phyloP scores from a whole-genome alignment of 2,113 vertebrate species.

The Capreolus pygargus region DNA sequence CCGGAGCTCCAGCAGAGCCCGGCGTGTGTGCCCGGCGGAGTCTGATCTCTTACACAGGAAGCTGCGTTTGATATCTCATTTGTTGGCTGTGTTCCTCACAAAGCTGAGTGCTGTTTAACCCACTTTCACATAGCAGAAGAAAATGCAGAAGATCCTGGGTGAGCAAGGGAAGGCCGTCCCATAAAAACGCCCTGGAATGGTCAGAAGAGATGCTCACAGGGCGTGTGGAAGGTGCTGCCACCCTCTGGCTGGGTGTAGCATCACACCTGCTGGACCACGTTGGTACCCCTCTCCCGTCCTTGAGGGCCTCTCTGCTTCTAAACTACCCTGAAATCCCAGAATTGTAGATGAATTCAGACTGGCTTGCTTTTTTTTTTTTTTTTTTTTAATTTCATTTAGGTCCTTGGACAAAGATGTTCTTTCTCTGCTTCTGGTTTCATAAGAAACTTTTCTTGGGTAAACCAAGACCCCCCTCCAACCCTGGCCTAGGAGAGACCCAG shows the following conservation, averaged over 20 bases:
- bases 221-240: neutral
- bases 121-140: fast-evolving
- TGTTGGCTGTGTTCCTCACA: neutral
- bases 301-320: neutral
- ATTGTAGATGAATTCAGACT: neutral
- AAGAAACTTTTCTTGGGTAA: neutral
- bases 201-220: neutral
- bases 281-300: too few relatives aligned
- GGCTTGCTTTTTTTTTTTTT: neutral
- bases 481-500: neutral
- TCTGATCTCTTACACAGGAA: conserved; percentile 41
- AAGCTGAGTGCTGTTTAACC: neutral
- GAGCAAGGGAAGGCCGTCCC: neutral
- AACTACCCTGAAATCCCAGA: neutral
- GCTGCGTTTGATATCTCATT: neutral
- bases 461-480: neutral
- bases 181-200: fast-evolving
- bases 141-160: neutral
- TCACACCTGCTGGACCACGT: neutral
- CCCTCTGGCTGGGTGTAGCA: conserved; percentile 22
- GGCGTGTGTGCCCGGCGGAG: neutral
- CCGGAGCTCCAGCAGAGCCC: conserved; percentile 46
- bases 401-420: neutral
- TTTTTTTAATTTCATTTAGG: neutral
- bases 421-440: neutral